phyloP scores from a whole-genome alignment of 1,140 invertebrate species.

The Whitmania pigra region DNA sequence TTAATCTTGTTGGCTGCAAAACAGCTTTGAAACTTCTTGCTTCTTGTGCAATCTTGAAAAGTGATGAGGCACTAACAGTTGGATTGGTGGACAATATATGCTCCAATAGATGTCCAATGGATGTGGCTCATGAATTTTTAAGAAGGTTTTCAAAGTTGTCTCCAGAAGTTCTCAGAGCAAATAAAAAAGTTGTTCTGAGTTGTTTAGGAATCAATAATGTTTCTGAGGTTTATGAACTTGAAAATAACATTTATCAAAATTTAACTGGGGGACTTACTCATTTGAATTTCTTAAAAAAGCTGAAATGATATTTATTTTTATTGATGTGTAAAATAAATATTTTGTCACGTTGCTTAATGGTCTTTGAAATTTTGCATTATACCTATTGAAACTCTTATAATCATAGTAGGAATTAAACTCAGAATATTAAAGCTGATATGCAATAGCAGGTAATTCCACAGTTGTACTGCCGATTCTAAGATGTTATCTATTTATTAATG shows the following conservation, averaged over 20 bases:
- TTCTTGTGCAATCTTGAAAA: conserved; percentile 38
- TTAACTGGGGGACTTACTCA: neutral
- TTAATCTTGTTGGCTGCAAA: conserved; percentile 41
- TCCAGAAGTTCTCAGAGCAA: conserved; percentile 8
- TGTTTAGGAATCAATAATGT: neutral
- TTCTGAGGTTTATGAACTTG: neutral
- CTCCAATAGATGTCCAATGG: conserved; percentile 28
- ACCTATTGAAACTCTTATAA: too few species aligned
- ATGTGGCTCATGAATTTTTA: neutral
- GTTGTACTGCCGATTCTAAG: too few species aligned
- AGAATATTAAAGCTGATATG: too few species aligned
- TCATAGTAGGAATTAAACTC: too few species aligned
- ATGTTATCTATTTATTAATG: too few species aligned
- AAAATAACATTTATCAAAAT: neutral
- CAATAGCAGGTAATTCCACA: too few species aligned
- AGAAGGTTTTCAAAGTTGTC: neutral
- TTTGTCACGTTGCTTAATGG: too few species aligned
- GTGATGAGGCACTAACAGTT: conserved; percentile 38
- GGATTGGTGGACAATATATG: conserved; percentile 35
- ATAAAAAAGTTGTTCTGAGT: neutral
- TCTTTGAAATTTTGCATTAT: too few species aligned
- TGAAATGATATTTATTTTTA: too few species aligned
- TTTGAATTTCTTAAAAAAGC: neutral
- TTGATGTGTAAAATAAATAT: too few species aligned
- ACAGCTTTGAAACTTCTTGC: conserved; percentile 44